phyloP scores from a whole-genome alignment of 2,888 invertebrate species.

The Standfussiana lucernea region DNA sequence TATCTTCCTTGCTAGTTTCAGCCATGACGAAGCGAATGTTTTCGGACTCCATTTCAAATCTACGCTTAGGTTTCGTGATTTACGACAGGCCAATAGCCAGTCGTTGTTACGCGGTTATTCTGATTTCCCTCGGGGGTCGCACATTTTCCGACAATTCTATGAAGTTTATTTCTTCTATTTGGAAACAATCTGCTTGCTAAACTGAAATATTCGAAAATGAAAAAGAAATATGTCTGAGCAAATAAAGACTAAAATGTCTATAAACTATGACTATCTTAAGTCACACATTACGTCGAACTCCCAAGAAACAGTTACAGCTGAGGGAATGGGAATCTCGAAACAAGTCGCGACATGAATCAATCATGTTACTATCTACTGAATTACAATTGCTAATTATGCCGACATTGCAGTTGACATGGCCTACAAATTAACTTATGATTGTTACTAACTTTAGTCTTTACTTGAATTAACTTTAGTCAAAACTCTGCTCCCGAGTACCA shows the following conservation, averaged over 20 bases:
- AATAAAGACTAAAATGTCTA: constrained; percentile 17
- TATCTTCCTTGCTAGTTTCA: constrained; percentile 46
- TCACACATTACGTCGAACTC: constrained; percentile 46
- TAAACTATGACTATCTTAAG: constrained; percentile 23
- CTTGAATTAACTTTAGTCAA: constrained; percentile 15
- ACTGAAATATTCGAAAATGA: constrained; percentile 35
- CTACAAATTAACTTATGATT: constrained; percentile 57
- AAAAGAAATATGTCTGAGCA: constrained; percentile 21
- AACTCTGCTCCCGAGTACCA: constrained; percentile 23
- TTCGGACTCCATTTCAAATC: constrained; percentile 48
- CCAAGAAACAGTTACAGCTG: constrained; percentile 49
- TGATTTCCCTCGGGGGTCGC: constrained; percentile 60
- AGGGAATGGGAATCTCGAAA: constrained; percentile 59
- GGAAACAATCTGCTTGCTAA: constrained; percentile 53
- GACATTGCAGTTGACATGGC: constrained; percentile 50
- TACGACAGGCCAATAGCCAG: constrained; percentile 55
- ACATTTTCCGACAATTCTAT: constrained; percentile 49
- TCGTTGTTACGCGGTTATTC: constrained; percentile 52
- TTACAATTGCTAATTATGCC: constrained; percentile 67
- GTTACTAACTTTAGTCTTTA: too few species aligned
- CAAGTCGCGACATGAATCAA: constrained; percentile 64
- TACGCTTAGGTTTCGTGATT: constrained; percentile 53
- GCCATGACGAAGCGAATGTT: constrained; percentile 38
- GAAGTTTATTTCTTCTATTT: constrained; percentile 59
- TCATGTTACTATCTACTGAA: constrained; percentile 59